Percentiles rank a stretch among this genome's conserved stretches.
These are phyloP conservation scores for Cantharis flavilabris DNA, from an alignment of 2,888 invertebrate genomes.

Conservation along the genomic window DNA sequence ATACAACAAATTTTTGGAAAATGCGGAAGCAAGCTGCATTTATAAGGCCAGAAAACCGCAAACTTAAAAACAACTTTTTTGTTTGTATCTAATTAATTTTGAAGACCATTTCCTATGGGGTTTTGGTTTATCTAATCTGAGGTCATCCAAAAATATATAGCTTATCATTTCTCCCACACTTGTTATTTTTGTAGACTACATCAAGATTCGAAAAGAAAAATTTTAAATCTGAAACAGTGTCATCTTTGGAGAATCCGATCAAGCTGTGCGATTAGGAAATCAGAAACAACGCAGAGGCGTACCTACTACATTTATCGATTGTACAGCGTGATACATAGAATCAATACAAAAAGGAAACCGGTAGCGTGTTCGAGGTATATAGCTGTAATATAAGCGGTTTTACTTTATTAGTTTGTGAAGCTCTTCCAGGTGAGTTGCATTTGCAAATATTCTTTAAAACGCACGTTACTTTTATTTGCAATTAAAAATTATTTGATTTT, in stretches of 20 bases:
- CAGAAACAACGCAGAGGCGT: conserved; percentile 19
- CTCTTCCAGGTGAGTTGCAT: conserved; percentile 29
- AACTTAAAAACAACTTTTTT: neutral
- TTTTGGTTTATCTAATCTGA: neutral
- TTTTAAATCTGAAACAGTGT: neutral
- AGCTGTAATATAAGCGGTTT: conserved; percentile 25
- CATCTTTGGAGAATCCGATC: neutral
- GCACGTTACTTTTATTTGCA: neutral
- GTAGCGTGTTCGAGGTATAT: conserved; percentile 32
- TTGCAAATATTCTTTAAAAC: neutral
- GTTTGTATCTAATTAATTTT: neutral
- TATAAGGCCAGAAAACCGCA: neutral
- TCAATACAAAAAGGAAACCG: conserved; percentile 30
- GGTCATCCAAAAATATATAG: neutral
- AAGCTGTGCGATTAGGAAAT: neutral
- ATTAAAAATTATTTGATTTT: neutral
- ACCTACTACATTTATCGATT: conserved; percentile 19
- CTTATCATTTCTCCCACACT: neutral
- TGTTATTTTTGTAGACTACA: neutral
- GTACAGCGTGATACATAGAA: conserved; percentile 17
- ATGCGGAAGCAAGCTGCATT: neutral
- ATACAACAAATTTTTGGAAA: neutral
- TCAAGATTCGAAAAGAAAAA: neutral
- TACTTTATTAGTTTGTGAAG: conserved; percentile 31
- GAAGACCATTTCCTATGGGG: neutral